Evolutionary conservation across 2,113 vertebrate genomes (phyloP), one percentile per base, ranked within the genome.

Genomic region (Accipiter cooperii): DNA sequence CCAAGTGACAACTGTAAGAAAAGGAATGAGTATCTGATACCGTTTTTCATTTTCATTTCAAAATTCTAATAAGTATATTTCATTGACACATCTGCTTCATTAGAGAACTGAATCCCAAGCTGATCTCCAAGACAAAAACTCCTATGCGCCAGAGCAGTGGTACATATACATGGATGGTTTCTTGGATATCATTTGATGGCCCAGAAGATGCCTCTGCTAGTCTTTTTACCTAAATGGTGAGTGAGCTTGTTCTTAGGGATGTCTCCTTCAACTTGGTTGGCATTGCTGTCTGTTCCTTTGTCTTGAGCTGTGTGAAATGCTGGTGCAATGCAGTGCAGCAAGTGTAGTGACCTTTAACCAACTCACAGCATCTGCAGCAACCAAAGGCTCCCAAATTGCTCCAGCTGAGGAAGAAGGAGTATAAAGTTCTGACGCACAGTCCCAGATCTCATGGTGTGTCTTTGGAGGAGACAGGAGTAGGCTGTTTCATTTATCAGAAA

Each of bases 401-500:
- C 40, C 86, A 84, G 91, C 92, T 92, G 93, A 93, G 88, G 70
- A 44, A 77, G 57, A 7, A 84, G 77, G 40, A 80, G 58, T 13
- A 60, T 1, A 26, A 90, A 86, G 95, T 57, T 89, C 46, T 82
- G 84, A 81, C 0, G 8, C 82, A 61, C 29, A 57, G 76, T 26
- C 93, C 90, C 88, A 85, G 87, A 83, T 91, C 89, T 95, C 95
- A 33, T 20, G 87, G 94, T 70, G 85, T 78, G 81, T 65, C 93
- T 97, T 97, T 97, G 95, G 97, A 97, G 90, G 95, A 97, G 96
- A 94, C 97, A 70, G 21, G 80, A 94, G 38, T 38, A 83, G 96
- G 92, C 96, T n/a, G 90, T 76, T 77, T 91, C 97, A 97, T 98
- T 97, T 98, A 97, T 98, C 98, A 98, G 97, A n/a, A 82, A 96